phyloP scores from a whole-genome alignment of 2,113 vertebrate genomes.

The Corythaixoides concolor region DNA sequence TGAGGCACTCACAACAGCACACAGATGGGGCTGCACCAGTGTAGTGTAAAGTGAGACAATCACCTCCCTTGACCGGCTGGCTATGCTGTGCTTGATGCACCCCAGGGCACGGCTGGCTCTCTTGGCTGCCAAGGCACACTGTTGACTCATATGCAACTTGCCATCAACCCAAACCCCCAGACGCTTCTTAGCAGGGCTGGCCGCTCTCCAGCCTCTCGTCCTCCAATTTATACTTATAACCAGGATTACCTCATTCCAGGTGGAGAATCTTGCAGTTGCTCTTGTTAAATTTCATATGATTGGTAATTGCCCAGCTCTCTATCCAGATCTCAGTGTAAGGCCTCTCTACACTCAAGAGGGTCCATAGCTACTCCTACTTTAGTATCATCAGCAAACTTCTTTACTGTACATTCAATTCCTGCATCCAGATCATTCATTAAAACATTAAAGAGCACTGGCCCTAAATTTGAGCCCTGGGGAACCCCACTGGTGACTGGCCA shows the following conservation, averaged over 20 bases:
- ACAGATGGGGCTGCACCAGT: not conserved
- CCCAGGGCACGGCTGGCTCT: fast-evolving
- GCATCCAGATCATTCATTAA: not conserved
- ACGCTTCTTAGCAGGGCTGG: not conserved
- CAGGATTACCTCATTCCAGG: fast-evolving
- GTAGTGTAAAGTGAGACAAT: not conserved
- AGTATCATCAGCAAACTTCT: not conserved
- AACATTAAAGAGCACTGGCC: not conserved
- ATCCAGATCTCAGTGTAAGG: not conserved
- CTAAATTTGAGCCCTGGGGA: not conserved
- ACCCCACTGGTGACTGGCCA: not conserved
- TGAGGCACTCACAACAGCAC: not conserved
- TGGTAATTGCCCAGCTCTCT: not conserved
- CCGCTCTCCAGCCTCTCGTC: not conserved
- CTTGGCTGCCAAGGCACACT: not conserved
- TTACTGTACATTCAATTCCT: not conserved
- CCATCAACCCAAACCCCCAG: not conserved
- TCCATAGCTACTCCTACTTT: not conserved
- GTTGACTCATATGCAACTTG: not conserved
- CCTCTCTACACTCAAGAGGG: not conserved
- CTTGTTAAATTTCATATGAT: not conserved
- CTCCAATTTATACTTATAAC: fast-evolving
- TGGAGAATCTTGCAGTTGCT: not conserved
- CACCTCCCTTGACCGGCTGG: fast-evolving
- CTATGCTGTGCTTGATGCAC: not conserved